A percentile compares a stretch with the other conserved stretches of the same genome.
phyloP scores from a whole-genome alignment of 1,140 invertebrate species.

The Leptopilina boulardi region DNA sequence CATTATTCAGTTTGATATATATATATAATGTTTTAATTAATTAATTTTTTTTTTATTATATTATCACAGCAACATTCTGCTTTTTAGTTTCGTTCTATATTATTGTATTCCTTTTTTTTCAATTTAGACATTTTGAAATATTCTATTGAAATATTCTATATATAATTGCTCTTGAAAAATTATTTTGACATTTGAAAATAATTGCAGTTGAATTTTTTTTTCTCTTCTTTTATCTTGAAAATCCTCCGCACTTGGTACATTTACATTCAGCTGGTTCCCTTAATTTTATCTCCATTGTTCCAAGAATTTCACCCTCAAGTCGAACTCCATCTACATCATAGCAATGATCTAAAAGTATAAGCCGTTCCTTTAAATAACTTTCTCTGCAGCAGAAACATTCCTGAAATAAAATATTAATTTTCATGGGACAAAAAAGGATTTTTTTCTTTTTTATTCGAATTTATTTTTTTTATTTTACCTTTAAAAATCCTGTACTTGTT shows the following conservation, averaged over 20 bases:
- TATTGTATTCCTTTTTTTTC: not conserved
- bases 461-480: conserved; percentile 77
- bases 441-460: not conserved
- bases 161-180: not conserved
- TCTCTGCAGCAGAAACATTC: conserved; percentile 95
- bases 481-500: conserved; percentile 91
- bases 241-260: conserved; percentile 88
- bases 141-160: not conserved
- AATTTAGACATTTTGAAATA: not conserved
- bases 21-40: not conserved
- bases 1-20: conserved; percentile 26
- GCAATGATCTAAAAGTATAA: conserved; percentile 89
- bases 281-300: conserved; percentile 87
- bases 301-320: conserved; percentile 78
- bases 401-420: conserved; percentile 73
- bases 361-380: conserved; percentile 86
- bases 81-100: not conserved
- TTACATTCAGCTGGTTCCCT: conserved; percentile 91
- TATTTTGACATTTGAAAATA: conserved; percentile 40
- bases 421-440: not conserved
- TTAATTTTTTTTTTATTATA: not conserved
- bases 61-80: conserved; percentile 25
- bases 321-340: conserved; percentile 90
- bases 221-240: conserved; percentile 47
- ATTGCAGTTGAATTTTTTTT: not conserved